Evolutionary conservation across 53 echinoderm and acorn worm genomes (phyloP).

Genomic region (Echinarachnius parma): DNA sequence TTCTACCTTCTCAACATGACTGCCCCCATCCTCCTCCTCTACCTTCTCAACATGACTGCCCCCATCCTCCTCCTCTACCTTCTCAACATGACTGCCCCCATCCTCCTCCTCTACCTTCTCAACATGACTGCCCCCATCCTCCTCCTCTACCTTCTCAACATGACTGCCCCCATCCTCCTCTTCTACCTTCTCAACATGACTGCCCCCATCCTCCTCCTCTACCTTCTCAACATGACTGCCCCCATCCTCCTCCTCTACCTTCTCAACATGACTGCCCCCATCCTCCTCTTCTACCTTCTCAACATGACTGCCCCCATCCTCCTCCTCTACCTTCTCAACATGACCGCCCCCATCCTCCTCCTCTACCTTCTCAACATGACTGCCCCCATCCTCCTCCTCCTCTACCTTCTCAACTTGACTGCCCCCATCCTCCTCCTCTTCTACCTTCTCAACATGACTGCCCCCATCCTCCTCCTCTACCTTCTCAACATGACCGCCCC

Average conservation of each 20-base stretch:
- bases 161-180: background rate
- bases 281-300: background rate
- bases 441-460: too few species aligned
- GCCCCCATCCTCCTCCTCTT: too few species aligned
- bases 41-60: background rate
- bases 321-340: background rate
- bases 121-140: background rate
- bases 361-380: background rate
- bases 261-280: background rate
- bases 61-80: background rate
- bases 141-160: background rate
- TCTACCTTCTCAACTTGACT: too few species aligned
- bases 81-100: background rate
- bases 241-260: background rate
- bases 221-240: background rate
- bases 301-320: background rate
- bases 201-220: background rate
- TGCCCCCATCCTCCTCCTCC: slow-evolving; percentile 12
- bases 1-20: too few species aligned
- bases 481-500: too few species aligned
- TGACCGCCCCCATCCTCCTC: background rate
- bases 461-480: too few species aligned
- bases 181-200: background rate
- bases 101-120: background rate
- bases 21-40: too few species aligned